Evolutionary conservation across 2,797 vertebrate species (phyloP).

Genomic region (Acridotheres tristis): DNA sequence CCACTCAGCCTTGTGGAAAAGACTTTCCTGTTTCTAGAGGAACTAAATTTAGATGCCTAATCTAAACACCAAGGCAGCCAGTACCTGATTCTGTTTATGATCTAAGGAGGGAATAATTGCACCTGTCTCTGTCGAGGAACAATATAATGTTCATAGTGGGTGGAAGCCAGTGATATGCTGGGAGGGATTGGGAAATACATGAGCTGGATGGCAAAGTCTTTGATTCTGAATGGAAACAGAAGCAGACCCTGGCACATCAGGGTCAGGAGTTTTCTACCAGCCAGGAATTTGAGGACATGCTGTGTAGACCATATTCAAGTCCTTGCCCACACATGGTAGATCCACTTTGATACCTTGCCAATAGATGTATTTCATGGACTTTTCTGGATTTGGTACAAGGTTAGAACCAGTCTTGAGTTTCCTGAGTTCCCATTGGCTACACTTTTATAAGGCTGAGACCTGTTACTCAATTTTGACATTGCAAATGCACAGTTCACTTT

Average conservation of each 20-base stretch:
- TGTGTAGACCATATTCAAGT: background rate
- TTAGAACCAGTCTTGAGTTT: background rate
- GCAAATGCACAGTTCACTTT: background rate
- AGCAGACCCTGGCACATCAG: background rate
- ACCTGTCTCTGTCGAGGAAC: background rate
- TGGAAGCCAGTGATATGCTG: background rate
- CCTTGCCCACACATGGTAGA: background rate
- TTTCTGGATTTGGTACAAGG: background rate
- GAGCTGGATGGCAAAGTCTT: background rate
- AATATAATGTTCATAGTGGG: background rate
- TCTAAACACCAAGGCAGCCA: background rate
- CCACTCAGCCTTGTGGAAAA: background rate
- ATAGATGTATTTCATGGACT: background rate
- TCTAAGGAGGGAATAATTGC: background rate
- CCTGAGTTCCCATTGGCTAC: background rate
- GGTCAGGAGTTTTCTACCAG: background rate
- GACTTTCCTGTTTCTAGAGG: background rate
- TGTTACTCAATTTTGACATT: background rate
- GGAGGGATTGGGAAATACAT: background rate
- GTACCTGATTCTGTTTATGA: constrained; percentile 4
- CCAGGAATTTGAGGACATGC: background rate
- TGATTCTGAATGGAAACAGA: background rate
- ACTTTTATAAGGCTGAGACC: background rate
- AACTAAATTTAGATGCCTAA: background rate
- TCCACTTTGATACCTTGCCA: background rate